Conservation (phyloP, 2,113 vertebrate species). For the Centropus unirufus region DNA sequence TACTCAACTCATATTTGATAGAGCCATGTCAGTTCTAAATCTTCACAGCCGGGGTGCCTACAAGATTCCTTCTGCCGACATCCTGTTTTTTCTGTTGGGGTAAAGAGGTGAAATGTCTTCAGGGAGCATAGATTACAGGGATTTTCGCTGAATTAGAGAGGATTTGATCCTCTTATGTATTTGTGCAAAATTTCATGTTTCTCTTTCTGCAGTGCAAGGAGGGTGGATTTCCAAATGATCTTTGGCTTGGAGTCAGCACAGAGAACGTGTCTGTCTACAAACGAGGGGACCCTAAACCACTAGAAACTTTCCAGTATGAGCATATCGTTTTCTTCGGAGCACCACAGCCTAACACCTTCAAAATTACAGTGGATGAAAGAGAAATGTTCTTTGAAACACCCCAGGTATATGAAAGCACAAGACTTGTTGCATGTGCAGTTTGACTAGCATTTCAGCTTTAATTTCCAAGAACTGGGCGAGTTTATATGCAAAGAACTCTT, state of each 20-base stretch:
- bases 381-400: constrained; percentile 94
- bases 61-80: neutral
- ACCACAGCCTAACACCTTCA: constrained; percentile 88
- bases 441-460: neutral
- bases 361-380: constrained; percentile 92
- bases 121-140: neutral
- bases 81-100: neutral
- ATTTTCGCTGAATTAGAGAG: neutral
- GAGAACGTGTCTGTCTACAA: constrained; percentile 90
- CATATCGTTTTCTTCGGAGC: constrained; percentile 90
- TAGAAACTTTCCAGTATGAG: constrained; percentile 89
- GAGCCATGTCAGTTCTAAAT: neutral
- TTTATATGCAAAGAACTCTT: neutral
- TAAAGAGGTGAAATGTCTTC: neutral
- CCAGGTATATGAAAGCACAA: constrained; percentile 76
- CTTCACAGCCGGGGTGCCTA: neutral
- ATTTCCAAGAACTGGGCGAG: neutral
- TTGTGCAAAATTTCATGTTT: neutral
- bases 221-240: constrained; percentile 91
- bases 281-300: constrained; percentile 84
- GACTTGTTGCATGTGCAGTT: neutral
- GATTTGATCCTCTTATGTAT: neutral
- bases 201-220: constrained; percentile 86
- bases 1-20: neutral
- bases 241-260: constrained; percentile 88